Base-by-base conservation (phyloP, 2,888 invertebrate species). In the Athrips mouffetella region DNA sequence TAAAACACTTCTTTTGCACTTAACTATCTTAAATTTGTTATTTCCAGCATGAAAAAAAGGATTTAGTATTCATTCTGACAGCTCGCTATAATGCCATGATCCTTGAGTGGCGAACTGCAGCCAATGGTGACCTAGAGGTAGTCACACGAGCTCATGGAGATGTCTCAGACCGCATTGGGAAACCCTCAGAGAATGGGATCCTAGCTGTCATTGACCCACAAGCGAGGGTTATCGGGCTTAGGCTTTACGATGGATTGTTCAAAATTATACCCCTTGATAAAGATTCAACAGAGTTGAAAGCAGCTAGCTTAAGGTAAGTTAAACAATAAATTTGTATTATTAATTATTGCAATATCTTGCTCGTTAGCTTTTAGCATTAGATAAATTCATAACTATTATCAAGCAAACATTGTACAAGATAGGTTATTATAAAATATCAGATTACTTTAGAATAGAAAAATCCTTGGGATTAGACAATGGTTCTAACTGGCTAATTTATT, bases 71-170 rank as follows among this genome's bases (percentile, higher is more conserved):
- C 76, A 92, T 99, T 31, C 90, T 99, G 47, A 99, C 99, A 4
- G 92, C 94, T 39, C 92, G 98, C 39, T 97, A 98, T 76, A 97
- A 98, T 90, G 98, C 98, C 1, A 98, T 99, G 96, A 98, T 99
- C 68, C 83, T 99, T 55, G 98, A 98, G 82, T 98, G 97, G 83
- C 91, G 90, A 45, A 91, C 92, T 39, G 88, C 89, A 2, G 69
- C 85, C 10, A 92, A 93, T 56, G 94, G 94, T 3, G 97, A 96
- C 52, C 90, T 98, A 48, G 97, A 98, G 72, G 97, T 99, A 18
- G 92, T 98, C 44, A 99, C 99, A 1, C 93, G 95, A 75, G 98
- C 98, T 2, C 97, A 98, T 75, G 99, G 99, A 2, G 97, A 97
- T 90, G 97, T 99, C 1, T 93, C 96, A 1, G 98, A 99, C 80